Conservation (phyloP, 2,888 invertebrate genomes). For the Euproctis similis region DNA sequence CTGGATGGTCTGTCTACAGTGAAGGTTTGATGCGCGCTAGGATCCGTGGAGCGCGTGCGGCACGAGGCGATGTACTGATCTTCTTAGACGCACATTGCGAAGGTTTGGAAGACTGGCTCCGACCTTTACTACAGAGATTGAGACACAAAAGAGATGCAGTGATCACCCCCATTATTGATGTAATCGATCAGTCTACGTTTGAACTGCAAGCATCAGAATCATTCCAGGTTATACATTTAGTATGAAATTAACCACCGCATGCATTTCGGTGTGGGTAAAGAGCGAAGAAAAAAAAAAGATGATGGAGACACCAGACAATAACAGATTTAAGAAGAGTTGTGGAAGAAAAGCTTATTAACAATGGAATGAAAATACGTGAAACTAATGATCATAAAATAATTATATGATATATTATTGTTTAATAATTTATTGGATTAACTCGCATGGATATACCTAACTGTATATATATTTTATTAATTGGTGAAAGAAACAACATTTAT, state of each 20-base stretch:
- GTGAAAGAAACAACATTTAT: too few species aligned
- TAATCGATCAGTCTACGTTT: constrained; percentile 86
- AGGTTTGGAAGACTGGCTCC: constrained; percentile 84
- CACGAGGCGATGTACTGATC: constrained; percentile 87
- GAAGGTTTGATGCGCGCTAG: constrained; percentile 93
- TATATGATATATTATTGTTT: too few species aligned
- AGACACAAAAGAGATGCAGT: constrained; percentile 82
- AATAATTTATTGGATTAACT: too few species aligned
- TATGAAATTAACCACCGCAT: too few species aligned
- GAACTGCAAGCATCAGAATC: constrained; percentile 48
- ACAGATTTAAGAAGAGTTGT: too few species aligned
- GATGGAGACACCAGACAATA: not conserved
- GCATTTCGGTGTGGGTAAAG: too few species aligned
- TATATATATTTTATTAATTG: too few species aligned
- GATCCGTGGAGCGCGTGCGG: constrained; percentile 86
- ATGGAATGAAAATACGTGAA: too few species aligned
- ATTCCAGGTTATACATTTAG: constrained; percentile 40
- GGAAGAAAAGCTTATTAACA: too few species aligned
- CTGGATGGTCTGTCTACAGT: constrained; percentile 48
- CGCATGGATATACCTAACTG: too few species aligned
- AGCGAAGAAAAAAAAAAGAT: too few species aligned
- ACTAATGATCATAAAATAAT: too few species aligned
- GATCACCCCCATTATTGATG: constrained; percentile 95
- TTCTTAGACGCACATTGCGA: constrained; percentile 97
- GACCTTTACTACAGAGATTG: constrained; percentile 87